phyloP scores from a whole-genome alignment of 2,797 vertebrate genomes.

The Manis pentadactyla region DNA sequence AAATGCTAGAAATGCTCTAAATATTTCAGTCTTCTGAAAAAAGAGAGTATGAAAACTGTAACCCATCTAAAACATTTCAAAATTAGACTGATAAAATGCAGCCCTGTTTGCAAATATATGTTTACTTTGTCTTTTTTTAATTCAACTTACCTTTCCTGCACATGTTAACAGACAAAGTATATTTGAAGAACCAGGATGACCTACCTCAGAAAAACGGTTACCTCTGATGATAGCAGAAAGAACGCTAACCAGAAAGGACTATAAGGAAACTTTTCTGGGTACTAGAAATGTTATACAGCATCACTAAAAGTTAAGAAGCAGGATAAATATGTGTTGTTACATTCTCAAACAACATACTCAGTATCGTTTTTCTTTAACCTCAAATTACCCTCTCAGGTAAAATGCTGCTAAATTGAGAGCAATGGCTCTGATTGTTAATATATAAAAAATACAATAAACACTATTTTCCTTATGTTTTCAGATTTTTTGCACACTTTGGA shows the following conservation, averaged over 20 bases:
- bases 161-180: background rate
- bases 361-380: background rate
- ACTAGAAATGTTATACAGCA: background rate
- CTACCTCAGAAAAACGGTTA: background rate
- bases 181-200: background rate
- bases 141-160: background rate
- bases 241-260: background rate
- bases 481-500: background rate
- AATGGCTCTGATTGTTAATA: background rate
- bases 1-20: background rate
- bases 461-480: background rate
- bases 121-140: background rate
- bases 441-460: background rate
- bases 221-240: background rate
- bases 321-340: background rate
- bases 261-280: background rate
- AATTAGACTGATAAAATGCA: background rate
- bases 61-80: background rate
- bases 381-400: conserved; percentile 24
- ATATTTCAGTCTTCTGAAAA: background rate
- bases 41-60: background rate
- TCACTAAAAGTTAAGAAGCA: background rate
- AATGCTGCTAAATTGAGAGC: conserved; percentile 43
- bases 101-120: background rate
- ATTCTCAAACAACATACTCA: background rate